A percentile compares a stretch with the other conserved stretches of the same genome.
phyloP scores from a whole-genome alignment of 2,888 invertebrate species.

The Himalopsyche japonica region DNA sequence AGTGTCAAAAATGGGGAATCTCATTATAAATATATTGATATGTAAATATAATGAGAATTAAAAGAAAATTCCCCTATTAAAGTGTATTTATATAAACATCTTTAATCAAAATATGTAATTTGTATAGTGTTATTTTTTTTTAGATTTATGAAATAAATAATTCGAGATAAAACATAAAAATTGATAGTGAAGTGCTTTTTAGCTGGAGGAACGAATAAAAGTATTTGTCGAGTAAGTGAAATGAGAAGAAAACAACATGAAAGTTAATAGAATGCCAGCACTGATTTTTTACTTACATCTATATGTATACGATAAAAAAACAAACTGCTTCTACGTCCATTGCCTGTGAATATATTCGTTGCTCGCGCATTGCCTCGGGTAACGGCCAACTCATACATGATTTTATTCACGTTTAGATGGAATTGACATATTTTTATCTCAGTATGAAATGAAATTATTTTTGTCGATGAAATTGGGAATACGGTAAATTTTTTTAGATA shows the following conservation, averaged over 20 bases:
- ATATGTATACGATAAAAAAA: neutral
- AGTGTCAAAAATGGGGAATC: no score
- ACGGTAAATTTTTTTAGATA: neutral
- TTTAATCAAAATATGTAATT: no score
- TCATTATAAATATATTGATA: no score
- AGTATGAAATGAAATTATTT: neutral
- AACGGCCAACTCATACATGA: neutral
- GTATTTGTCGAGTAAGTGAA: neutral
- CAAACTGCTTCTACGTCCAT: neutral
- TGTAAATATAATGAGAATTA: no score
- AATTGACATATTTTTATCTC: neutral
- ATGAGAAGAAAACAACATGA: neutral
- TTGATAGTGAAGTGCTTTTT: neutral
- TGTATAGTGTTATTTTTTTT: no score
- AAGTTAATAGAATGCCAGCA: neutral
- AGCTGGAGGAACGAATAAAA: neutral
- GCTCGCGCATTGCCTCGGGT: neutral
- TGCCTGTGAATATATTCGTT: neutral
- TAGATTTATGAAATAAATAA: neutral
- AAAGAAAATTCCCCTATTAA: no score
- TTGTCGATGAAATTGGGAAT: neutral
- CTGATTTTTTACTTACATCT: neutral
- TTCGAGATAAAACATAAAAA: neutral
- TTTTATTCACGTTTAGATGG: neutral
- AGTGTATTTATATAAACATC: no score